Percentiles rank a stretch among this genome's conserved stretches.
Conservation (phyloP, 2,888 invertebrate genomes). For the Cantharis rustica region DNA sequence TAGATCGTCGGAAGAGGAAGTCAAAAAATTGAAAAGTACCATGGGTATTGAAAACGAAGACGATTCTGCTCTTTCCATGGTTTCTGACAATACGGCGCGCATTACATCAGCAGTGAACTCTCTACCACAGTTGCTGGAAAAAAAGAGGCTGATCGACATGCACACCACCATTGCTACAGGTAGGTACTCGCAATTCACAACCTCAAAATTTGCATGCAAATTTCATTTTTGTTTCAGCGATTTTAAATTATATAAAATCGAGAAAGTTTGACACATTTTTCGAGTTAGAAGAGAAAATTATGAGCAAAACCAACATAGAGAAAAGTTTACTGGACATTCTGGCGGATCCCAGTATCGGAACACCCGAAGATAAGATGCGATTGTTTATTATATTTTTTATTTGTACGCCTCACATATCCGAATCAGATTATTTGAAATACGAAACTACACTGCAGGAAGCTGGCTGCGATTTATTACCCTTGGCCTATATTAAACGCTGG, state of each 20-base stretch:
- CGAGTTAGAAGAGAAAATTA: constrained; percentile 97
- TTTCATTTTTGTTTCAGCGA: constrained; percentile 55
- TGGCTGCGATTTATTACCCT: constrained; percentile 83
- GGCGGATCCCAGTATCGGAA: constrained; percentile 84
- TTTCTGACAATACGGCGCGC: constrained; percentile 90
- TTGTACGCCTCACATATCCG: constrained; percentile 79
- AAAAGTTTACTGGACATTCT: constrained; percentile 87
- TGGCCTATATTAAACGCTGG: constrained; percentile 92
- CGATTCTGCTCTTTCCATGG: constrained; percentile 83
- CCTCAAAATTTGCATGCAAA: not conserved
- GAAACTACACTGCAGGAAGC: constrained; percentile 76
- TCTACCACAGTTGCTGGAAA: constrained; percentile 94
- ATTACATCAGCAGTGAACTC: constrained; percentile 95
- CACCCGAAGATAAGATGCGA: constrained; percentile 89
- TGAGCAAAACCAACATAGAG: constrained; percentile 84
- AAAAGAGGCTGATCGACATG: constrained; percentile 97
- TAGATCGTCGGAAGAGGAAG: constrained; percentile 89
- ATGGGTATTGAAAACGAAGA: constrained; percentile 93
- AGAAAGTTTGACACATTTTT: constrained; percentile 94
- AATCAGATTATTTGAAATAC: constrained; percentile 83
- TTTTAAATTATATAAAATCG: constrained; percentile 83
- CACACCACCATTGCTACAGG: constrained; percentile 98
- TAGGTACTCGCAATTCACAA: constrained; percentile 39
- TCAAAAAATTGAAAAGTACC: constrained; percentile 89
- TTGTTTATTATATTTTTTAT: constrained; percentile 92